Evolutionary conservation across 2,797 vertebrate genomes (phyloP), one percentile per base, ranked within the genome.

Genomic region (Rhabdophis nuchalis): DNA sequence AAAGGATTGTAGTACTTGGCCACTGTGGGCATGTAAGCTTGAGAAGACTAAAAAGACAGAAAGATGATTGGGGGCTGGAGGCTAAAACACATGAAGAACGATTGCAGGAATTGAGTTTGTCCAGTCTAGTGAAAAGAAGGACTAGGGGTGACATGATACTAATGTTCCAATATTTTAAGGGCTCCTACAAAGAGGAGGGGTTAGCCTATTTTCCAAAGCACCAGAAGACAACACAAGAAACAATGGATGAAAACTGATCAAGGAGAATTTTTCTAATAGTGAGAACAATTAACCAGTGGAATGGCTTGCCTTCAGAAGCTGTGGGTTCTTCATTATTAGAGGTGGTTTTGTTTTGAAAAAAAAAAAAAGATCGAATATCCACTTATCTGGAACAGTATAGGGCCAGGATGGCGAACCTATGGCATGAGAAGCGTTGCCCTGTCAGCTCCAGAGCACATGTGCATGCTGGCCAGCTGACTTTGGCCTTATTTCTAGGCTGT

Each of bases 1-100:
- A 91, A 68, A 72, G 91, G 91, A 94, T 94, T 96, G 91, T 94
- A 94, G 96, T 95, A 95, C 94, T 93, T 96, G 1, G 10, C 61
- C 57, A 88, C 91, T 96, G 87, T 91, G 94, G 92, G 90, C 88
- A 94, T 46, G 32, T 36, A 86, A 86, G 41, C 77, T 53, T 52
- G 27, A 50, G 32, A 54, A 53, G 25, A 50, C 23, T 27, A 64
- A 41, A 36, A 5, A 60, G 64, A 77, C n/a, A 72, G 89, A 91
- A 13, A 56, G 64, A 32, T 68, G n/a, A 32, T 68, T 68, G 5
- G n/a, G 64, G n/a, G 64, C n/a, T 68, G n/a, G 13, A 68, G 64
- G 5, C n/a, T 68, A 68, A 68, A 68, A 32, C 64, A 7, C 32
- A 68, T 68, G 64, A 32, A 68, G 29, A 68, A 68, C 13, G 0